Base-by-base conservation (phyloP, 2,888 invertebrate genomes). In the Microctonus aethiopoides region DNA sequence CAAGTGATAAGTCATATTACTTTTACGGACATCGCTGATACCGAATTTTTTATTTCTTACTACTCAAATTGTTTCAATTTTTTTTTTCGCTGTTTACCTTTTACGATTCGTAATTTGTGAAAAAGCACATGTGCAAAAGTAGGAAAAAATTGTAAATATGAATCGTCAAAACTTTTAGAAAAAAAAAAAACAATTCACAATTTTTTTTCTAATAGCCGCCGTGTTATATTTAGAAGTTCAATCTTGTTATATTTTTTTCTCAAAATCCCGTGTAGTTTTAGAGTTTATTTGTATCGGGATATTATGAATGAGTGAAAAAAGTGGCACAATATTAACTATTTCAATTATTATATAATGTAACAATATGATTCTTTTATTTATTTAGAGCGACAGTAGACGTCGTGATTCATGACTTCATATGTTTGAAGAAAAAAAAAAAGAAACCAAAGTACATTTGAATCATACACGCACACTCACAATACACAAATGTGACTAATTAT, bases 391-490 rank as follows among this genome's bases (percentile, higher is more conserved):
- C 20, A 10, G 34, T 20, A 0, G 20, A 7, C 26, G 20, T 4
- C 11, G n/a, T n/a, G n/a, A 62, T 39, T 10, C 61, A 2, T 62
- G n/a, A 41, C 22, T 36, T 36, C 16, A 61, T 41, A 34, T 62
- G 26, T 26, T 4, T 62, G 10, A 56, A 46, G 5, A 11, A 16
- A 26, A 16, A 1, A 46, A 41, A 41, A n/a, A 46, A 16, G 16
- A n/a, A 46, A 46, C 16, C 4, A 7, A 20, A 62, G 22, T 62
- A 39, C 16, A 41, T 41, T 57, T 24, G 5, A 39, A 16, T 57
- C 24, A 59, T 66, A 39, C 56, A 60, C 67, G 60, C 67, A 67
- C 63, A 29, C n/a, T n/a, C 29, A 63, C 51, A 67, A 67, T 32
- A 67, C 67, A 67, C 67, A 67, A 59, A 51, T 22, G 22, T 32